Evolutionary conservation across 2,113 vertebrate genomes (phyloP).

Genomic region (Ochotona curzoniae): DNA sequence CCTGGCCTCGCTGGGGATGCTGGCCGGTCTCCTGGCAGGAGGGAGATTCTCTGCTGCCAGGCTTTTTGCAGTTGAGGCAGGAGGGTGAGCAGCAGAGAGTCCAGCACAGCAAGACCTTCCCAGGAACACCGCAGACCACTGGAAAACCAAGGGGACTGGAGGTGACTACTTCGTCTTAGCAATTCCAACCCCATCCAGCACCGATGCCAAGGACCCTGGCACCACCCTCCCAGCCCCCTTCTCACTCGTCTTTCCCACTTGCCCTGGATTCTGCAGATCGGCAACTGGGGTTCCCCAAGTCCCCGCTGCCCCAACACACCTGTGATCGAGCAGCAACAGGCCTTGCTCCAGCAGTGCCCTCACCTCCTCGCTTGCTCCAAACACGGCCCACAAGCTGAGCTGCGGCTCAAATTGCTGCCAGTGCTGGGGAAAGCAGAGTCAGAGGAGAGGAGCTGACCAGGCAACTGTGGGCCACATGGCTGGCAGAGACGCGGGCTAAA

Average conservation of each 20-base stretch:
- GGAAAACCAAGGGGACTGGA: not conserved
- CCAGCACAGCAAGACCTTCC: conserved; percentile 92
- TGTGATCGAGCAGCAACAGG: conserved; percentile 88
- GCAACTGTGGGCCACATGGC: not conserved
- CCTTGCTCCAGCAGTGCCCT: conserved; percentile 82
- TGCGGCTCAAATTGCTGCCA: conserved; percentile 89
- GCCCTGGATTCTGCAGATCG: not conserved
- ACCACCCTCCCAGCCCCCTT: accelerated
- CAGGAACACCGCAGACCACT: conserved; percentile 93
- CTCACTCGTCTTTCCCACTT: not conserved
- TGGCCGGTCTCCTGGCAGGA: not conserved
- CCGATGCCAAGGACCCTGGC: not conserved
- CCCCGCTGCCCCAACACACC: conserved; percentile 81
- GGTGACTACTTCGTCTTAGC: not conserved
- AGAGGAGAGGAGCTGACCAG: not conserved
- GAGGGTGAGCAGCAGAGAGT: conserved; percentile 92
- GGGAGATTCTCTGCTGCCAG: conserved; percentile 73
- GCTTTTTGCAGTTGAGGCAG: conserved; percentile 87
- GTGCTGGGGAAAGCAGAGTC: conserved; percentile 83
- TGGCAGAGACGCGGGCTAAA: not conserved
- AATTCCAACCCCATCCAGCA: not conserved
- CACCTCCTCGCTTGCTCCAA: conserved; percentile 85
- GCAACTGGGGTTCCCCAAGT: not conserved
- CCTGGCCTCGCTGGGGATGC: not conserved
- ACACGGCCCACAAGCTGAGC: conserved; percentile 84